Evolutionary conservation across 2,113 vertebrate species (phyloP).

Genomic region (Puntigrus tetrazona): DNA sequence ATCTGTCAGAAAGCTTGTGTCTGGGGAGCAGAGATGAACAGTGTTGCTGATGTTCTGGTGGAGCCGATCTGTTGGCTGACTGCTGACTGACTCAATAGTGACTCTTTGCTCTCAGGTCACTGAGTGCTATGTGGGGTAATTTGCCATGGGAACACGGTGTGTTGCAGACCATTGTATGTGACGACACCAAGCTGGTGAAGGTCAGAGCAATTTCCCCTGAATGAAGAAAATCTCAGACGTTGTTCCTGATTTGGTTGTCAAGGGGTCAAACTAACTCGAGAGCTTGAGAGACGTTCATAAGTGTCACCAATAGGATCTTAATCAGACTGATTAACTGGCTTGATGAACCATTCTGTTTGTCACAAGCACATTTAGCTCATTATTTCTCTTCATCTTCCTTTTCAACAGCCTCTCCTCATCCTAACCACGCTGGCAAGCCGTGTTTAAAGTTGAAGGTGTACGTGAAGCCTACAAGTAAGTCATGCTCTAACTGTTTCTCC

Average conservation of each 20-base stretch:
- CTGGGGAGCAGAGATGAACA: conserved; percentile 7
- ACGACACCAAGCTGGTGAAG: conserved; percentile 28
- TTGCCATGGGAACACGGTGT: conserved; percentile 41
- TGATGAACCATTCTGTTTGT: conserved; percentile 10
- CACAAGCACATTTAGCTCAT: conserved; percentile 8
- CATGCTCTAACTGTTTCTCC: not conserved
- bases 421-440: conserved; percentile 55
- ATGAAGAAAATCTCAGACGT: conserved; percentile 37
- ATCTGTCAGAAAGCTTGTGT: conserved; percentile 23
- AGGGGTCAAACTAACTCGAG: conserved; percentile 3
- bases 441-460: conserved; percentile 62
- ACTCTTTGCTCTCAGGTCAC: conserved; percentile 46
- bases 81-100: not conserved
- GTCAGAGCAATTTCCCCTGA: conserved; percentile 46
- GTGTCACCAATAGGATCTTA: not conserved
- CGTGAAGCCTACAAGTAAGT: conserved; percentile 59
- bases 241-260: conserved; percentile 7
- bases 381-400: conserved; percentile 12
- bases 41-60: conserved; percentile 2
- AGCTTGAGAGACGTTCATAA: conserved; percentile 1
- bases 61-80: not conserved
- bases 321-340: conserved; percentile 3
- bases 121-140: conserved; percentile 42
- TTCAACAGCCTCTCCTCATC: conserved; percentile 55
- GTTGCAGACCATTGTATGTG: conserved; percentile 43